Conservation (phyloP, 2,888 invertebrate genomes). For the Drosophila lutescens region DNA sequence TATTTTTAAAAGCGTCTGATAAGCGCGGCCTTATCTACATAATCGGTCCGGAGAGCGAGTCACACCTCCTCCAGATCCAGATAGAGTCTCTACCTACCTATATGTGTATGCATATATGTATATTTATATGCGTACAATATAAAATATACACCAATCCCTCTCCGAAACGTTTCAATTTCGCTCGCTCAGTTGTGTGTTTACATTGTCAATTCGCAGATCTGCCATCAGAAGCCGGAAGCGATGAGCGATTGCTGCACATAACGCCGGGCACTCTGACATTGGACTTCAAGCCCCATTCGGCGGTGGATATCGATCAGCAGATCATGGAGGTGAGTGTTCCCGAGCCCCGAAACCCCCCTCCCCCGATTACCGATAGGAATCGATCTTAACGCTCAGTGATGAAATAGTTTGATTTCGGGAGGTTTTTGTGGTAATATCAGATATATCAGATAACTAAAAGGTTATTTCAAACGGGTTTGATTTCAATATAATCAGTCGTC, state of each 20-base stretch:
- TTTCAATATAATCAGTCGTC: no score
- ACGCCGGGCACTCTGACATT: constrained; percentile 81
- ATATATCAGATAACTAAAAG: no score
- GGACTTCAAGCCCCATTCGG: constrained; percentile 81
- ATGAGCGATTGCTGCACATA: constrained; percentile 83
- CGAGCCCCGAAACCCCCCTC: neutral
- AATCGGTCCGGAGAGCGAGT: constrained; percentile 54
- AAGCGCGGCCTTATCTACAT: constrained; percentile 67
- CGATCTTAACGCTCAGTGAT: neutral
- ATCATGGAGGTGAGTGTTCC: constrained; percentile 83
- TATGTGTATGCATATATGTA: neutral
- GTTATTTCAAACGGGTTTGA: no score
- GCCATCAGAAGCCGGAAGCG: constrained; percentile 84
- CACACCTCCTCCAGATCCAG: constrained; percentile 18
- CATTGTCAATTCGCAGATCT: constrained; percentile 81
- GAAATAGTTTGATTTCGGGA: neutral
- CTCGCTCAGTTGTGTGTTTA: constrained; percentile 37
- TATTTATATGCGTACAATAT: neutral
- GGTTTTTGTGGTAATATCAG: neutral
- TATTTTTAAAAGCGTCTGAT: constrained; percentile 73
- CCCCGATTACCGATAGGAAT: neutral
- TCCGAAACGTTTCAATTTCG: constrained; percentile 27
- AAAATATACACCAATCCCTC: constrained; percentile 4
- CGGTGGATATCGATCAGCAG: constrained; percentile 84
- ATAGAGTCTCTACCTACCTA: neutral